Conservation (phyloP, 2,113 vertebrate genomes). For the Lepus timidus region DNA sequence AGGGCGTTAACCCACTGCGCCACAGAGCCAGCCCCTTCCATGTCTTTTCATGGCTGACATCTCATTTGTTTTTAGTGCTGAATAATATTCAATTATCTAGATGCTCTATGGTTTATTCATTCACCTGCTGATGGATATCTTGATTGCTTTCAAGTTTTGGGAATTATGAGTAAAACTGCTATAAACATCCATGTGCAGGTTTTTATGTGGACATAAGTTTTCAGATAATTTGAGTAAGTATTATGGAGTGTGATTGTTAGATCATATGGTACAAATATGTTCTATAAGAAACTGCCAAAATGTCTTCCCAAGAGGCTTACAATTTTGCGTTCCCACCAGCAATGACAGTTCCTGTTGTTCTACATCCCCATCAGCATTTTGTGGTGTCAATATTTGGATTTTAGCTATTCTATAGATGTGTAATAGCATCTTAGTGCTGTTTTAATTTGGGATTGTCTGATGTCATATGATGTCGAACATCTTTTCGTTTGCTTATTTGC, state of each 20-base stretch:
- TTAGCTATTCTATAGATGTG: neutral
- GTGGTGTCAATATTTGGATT: neutral
- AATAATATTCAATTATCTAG: neutral
- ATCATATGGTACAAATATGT: neutral
- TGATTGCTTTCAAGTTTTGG: neutral
- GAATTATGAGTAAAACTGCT: neutral
- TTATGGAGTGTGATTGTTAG: neutral
- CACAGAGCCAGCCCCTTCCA: no score
- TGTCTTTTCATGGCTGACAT: neutral
- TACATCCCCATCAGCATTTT: neutral
- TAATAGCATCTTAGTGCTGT: neutral
- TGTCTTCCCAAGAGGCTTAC: neutral
- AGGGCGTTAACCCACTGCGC: no score
- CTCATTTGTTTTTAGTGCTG: neutral
- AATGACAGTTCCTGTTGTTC: neutral
- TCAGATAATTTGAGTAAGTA: neutral
- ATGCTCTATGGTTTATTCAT: neutral
- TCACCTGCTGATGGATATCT: neutral
- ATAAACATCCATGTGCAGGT: neutral
- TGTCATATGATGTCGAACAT: neutral
- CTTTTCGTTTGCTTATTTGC: neutral
- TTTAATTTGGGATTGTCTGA: neutral
- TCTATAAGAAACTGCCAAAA: neutral
- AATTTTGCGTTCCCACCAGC: neutral
- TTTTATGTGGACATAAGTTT: neutral